Conservation (phyloP, 2,113 vertebrate genomes). For the Halichoerus grypus region DNA sequence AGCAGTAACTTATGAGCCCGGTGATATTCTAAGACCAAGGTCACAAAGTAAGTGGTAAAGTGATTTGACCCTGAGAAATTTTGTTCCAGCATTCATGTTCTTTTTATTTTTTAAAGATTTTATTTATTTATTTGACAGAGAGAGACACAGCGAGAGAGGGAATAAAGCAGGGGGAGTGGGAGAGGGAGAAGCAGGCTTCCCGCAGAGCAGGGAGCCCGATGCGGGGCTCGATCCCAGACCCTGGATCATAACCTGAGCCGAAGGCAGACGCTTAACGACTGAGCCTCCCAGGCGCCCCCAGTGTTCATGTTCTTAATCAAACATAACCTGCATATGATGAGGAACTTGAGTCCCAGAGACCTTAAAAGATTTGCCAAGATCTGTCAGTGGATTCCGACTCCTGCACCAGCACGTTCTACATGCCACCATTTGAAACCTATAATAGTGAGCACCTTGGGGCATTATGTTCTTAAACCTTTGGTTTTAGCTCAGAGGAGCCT, state of each 20-base stretch:
- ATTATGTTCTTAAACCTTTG: not conserved
- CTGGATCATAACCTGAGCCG: too few relatives aligned
- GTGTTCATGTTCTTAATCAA: not conserved
- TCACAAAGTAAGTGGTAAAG: conserved; percentile 11
- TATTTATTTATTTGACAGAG: too few relatives aligned
- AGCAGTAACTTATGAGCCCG: not conserved
- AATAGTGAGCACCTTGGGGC: not conserved
- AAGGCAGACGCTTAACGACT: too few relatives aligned
- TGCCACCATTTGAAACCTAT: not conserved
- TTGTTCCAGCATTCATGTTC: not conserved
- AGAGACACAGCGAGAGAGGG: too few relatives aligned
- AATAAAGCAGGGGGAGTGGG: too few relatives aligned
- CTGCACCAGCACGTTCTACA: not conserved
- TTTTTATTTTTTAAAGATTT: not conserved
- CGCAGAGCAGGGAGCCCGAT: too few relatives aligned
- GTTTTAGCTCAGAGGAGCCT: not conserved
- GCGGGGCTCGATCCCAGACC: too few relatives aligned
- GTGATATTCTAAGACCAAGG: not conserved
- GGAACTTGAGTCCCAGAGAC: not conserved
- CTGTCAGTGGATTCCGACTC: not conserved
- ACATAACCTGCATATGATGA: not conserved
- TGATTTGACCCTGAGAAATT: not conserved
- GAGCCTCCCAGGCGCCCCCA: too few relatives aligned
- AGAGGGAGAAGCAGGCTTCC: too few relatives aligned
- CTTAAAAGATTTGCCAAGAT: not conserved